A percentile compares a stretch with the other conserved stretches of the same genome.
Conservation (phyloP, 2,113 vertebrate species). For the Echinops telfairi region DNA sequence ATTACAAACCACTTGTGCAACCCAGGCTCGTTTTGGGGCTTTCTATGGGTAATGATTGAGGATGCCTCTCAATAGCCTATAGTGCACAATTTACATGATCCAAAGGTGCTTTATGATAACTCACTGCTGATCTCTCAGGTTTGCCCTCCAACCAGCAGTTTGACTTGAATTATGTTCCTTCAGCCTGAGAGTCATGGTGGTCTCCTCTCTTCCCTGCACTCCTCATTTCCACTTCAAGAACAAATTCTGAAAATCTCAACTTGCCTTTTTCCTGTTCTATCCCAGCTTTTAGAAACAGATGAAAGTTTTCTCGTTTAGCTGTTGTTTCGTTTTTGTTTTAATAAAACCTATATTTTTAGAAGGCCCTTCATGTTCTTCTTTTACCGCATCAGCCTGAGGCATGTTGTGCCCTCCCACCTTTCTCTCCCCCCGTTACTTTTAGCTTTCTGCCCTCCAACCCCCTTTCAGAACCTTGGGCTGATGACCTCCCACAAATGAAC, state of each 20-base stretch:
- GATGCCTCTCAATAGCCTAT: background rate
- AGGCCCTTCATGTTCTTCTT: no score
- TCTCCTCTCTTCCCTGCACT: background rate
- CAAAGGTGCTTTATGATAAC: background rate
- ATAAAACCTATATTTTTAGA: no score
- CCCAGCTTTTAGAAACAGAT: background rate
- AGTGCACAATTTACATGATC: background rate
- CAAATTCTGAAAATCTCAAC: background rate
- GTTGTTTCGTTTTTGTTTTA: background rate
- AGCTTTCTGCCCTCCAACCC: background rate
- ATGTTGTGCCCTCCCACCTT: rapidly evolving
- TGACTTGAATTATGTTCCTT: background rate
- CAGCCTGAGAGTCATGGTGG: rapidly evolving
- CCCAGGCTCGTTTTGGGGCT: background rate
- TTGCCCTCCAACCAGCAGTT: no score
- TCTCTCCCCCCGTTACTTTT: background rate
- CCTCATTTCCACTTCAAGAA: background rate
- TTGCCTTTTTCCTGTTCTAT: background rate
- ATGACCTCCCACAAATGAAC: background rate
- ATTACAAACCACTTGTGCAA: background rate
- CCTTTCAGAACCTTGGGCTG: background rate
- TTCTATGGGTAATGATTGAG: background rate
- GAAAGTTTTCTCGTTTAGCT: background rate
- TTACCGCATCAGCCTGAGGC: background rate
- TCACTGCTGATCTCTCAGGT: background rate